phyloP scores from a whole-genome alignment of 2,888 invertebrate genomes.

The Cyclophora punctaria region DNA sequence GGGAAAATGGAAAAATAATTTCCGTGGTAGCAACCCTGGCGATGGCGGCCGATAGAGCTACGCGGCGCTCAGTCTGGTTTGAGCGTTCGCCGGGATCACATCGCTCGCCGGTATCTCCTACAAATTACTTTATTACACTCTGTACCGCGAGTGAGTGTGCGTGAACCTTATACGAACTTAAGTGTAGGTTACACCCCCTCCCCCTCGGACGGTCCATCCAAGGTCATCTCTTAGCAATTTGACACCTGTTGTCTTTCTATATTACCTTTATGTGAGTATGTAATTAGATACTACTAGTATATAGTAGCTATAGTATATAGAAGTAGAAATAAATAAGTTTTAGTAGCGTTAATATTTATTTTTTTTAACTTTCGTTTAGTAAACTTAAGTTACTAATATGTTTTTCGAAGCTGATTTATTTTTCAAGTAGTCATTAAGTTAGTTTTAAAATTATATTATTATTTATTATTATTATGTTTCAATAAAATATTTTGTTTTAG shows the following conservation, averaged over 20 bases:
- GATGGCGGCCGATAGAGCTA: constrained; percentile 32
- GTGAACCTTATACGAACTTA: constrained; percentile 43
- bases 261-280: constrained; percentile 42
- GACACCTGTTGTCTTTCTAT: constrained; percentile 64
- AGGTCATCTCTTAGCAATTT: constrained; percentile 56
- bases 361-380: no score
- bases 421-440: no score
- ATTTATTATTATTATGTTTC: no score
- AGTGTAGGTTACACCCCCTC: constrained; percentile 38
- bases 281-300: constrained; percentile 14
- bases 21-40: constrained; percentile 47
- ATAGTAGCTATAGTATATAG: no score
- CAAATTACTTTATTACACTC: constrained; percentile 34
- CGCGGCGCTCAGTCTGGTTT: constrained; percentile 48
- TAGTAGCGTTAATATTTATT: no score
- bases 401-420: no score
- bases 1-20: constrained; percentile 25
- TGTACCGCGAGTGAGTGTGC: constrained; percentile 57
- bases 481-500: no score
- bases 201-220: constrained; percentile 38
- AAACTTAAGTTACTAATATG: no score
- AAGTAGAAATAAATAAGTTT: no score
- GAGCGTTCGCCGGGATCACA: constrained; percentile 39
- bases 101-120: constrained; percentile 24
- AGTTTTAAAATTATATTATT: no score